Conservation (phyloP, 2,888 invertebrate genomes). For the Cyrtodaria siliqua region DNA sequence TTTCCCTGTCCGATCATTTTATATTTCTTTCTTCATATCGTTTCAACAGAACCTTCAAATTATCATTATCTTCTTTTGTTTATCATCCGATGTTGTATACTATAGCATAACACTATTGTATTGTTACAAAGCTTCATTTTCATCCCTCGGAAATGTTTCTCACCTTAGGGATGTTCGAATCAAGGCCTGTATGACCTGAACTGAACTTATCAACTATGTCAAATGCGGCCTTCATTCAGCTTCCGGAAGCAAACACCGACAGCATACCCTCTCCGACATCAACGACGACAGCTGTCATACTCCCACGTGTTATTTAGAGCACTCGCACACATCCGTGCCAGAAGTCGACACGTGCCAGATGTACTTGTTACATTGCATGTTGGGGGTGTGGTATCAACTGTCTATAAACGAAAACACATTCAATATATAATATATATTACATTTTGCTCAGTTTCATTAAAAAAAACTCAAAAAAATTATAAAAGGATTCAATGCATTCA, state of each 20-base stretch:
- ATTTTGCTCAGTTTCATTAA: too few species aligned
- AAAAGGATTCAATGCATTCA: too few species aligned
- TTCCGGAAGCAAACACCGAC: slow-evolving; percentile 35
- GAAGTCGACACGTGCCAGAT: slow-evolving; percentile 41
- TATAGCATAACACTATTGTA: too few species aligned
- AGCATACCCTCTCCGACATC: slow-evolving; percentile 45
- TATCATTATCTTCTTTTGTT: too few species aligned
- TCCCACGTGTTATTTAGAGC: slow-evolving; percentile 44
- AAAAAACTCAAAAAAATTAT: too few species aligned
- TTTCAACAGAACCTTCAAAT: too few species aligned
- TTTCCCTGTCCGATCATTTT: too few species aligned
- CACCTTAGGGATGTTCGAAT: slow-evolving; percentile 39
- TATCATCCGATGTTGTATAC: too few species aligned
- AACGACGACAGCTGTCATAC: slow-evolving; percentile 35
- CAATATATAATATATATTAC: too few species aligned
- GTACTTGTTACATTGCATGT: slow-evolving; percentile 43
- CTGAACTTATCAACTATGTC: slow-evolving; percentile 16
- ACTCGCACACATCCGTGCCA: slow-evolving; percentile 44
- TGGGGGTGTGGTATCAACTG: slow-evolving; percentile 34
- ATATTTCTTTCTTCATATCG: too few species aligned
- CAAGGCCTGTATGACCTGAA: slow-evolving; percentile 29
- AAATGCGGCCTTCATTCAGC: slow-evolving; percentile 31
- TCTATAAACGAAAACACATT: slow-evolving; percentile 15
- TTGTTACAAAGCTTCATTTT: too few species aligned
- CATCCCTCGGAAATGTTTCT: too few species aligned